Base-by-base conservation (phyloP, 1,140 invertebrate species). In the Drosophila repleta region DNA sequence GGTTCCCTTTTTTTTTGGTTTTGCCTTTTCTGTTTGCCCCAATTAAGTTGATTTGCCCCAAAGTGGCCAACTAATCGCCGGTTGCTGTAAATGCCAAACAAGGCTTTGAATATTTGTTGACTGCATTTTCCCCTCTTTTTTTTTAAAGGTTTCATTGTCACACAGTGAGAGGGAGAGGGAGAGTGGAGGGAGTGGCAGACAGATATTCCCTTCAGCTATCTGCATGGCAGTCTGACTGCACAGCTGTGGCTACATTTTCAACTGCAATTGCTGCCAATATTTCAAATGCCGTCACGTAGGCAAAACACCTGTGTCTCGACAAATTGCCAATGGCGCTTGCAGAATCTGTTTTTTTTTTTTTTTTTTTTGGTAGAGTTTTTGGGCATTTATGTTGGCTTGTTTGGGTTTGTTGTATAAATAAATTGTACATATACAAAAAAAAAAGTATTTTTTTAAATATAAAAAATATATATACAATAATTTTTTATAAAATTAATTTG, bases 31-130 rank as follows among this genome's bases (percentile, higher is more conserved):
- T 6, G 1, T 20, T 21, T 15, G 6, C 15, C 5, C 41, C 32
- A 57, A 71, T 65, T 71, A 45, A 49, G 20, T 45, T 20, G 11
- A 53, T 53, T 43, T 45, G 24, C 15, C 43, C 11, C 21, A 64
- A 70, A 57, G 32, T 46, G 13, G 37, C 65, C 57, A 48, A 39
- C 67, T 70, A 56, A 49, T 64, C 49, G 17, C 17, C 10, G 43
- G 20, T n/a, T 13, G 21, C 24, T n/a, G 15, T 20, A 15, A 13
- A 52, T 20, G 4, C 11, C 11, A 41, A 39, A 58, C 18, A 35
- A 20, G 10, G 17, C 21, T 56, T 39, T 49, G 1, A 13, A 15
- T 43, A 15, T 52, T 18, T 37, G 15, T 24, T 51, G 11, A 32
- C 32, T 35, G 3, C 15, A 21, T 11, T 15, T 24, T 3, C 24